Evolutionary conservation across 2,888 invertebrate species (phyloP).

Genomic region (Microplitis deprimator): DNA sequence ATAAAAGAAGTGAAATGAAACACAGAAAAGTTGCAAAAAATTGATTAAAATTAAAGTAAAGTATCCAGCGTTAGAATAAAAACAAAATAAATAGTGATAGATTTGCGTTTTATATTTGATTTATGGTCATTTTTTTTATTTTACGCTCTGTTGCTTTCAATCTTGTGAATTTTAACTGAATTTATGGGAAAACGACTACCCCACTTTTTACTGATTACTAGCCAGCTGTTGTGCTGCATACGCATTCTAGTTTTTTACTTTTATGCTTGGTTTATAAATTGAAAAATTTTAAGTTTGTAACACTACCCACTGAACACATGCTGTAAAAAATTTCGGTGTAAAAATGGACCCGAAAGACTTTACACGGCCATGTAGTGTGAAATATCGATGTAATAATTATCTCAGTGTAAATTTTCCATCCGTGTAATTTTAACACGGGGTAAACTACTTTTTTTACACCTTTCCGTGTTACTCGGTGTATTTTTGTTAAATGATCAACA

Average conservation of each 20-base stretch:
- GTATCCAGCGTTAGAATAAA: neutral
- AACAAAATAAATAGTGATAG: neutral
- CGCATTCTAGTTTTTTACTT: neutral
- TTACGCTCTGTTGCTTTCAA: neutral
- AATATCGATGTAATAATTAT: no score
- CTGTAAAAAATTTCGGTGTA: no score
- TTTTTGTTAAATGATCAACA: no score
- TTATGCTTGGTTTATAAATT: no score
- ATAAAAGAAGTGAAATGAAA: constrained; percentile 25
- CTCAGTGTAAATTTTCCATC: no score
- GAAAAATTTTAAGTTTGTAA: no score
- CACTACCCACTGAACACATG: no score
- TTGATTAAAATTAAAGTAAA: constrained; percentile 22
- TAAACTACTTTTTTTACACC: no score
- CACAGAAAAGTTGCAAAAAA: constrained; percentile 7
- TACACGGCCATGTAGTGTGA: no score
- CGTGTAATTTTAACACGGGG: no score
- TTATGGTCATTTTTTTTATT: constrained; percentile 30
- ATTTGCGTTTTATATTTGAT: constrained; percentile 16
- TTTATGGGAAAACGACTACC: constrained; percentile 16
- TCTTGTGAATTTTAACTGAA: constrained; percentile 37
- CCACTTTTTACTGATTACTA: neutral
- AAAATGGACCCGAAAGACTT: no score
- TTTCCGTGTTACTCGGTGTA: no score
- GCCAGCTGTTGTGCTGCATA: neutral